Conservation (phyloP, 2,888 invertebrate species). For the Netelia virgata region DNA sequence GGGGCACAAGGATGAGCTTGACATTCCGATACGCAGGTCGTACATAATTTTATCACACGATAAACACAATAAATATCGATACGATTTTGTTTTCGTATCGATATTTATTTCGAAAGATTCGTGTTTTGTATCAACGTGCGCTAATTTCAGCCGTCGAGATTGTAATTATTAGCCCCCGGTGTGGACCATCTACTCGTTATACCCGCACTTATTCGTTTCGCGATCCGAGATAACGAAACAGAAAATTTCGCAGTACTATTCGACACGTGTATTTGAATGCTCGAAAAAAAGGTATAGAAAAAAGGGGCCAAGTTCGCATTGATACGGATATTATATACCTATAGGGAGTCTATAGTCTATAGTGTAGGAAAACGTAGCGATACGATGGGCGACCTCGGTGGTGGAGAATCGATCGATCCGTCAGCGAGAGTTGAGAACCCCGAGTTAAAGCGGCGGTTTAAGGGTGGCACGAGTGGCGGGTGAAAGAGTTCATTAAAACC, state of each 20-base stretch:
- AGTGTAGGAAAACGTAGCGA: not conserved
- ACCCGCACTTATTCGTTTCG: not conserved
- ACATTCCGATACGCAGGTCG: not conserved
- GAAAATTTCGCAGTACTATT: not conserved
- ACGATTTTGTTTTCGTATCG: too few relatives aligned
- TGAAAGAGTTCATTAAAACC: constrained; percentile 83
- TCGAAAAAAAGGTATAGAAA: not conserved
- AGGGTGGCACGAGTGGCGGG: constrained; percentile 81
- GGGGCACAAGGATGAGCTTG: not conserved
- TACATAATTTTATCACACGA: too few relatives aligned
- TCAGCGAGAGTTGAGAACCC: constrained; percentile 76
- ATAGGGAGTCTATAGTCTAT: not conserved
- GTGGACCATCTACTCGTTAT: not conserved
- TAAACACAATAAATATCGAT: too few relatives aligned
- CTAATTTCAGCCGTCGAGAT: not conserved
- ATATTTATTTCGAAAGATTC: too few relatives aligned
- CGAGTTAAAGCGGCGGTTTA: constrained; percentile 80
- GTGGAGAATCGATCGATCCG: constrained; percentile 51
- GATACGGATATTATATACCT: not conserved
- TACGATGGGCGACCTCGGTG: constrained; percentile 30
- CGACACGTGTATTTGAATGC: not conserved
- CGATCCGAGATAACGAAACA: not conserved
- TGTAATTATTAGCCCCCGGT: not conserved
- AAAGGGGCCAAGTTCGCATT: not conserved
- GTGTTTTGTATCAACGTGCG: not conserved